Percentiles rank a stretch among this genome's conserved stretches.
Conservation (phyloP, 2,888 invertebrate species). For the Synergus gifuensis region DNA sequence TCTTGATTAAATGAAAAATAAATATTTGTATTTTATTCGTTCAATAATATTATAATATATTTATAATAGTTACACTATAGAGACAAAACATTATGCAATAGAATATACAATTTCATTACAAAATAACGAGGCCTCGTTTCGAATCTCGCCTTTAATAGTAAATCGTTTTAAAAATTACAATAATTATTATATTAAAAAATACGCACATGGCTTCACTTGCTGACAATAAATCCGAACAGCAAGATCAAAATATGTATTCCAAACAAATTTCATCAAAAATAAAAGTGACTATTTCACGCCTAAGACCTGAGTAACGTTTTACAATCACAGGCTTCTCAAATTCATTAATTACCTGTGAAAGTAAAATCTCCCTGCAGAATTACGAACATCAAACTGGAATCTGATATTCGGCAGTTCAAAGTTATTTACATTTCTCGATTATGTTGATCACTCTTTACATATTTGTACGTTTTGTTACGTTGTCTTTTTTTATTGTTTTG, state of each 20-base stretch:
- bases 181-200: not conserved
- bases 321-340: not conserved
- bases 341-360: slow-evolving; percentile 2
- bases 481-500: not conserved
- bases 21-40: slow-evolving; percentile 66
- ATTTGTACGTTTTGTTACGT: slow-evolving; percentile 10
- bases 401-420: slow-evolving; percentile 2
- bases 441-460: not conserved
- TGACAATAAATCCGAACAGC: not conserved
- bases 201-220: not conserved
- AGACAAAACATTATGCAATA: slow-evolving; percentile 56
- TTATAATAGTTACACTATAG: slow-evolving; percentile 59
- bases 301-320: not conserved
- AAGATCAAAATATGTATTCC: not conserved
- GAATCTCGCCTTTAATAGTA: not conserved
- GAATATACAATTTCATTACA: slow-evolving; percentile 61
- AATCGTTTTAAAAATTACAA: not conserved
- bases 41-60: slow-evolving; percentile 47
- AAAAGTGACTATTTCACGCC: not conserved
- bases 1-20: slow-evolving; percentile 59
- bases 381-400: not conserved
- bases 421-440: not conserved
- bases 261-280: not conserved
- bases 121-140: slow-evolving; percentile 46
- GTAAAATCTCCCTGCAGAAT: slow-evolving; percentile 1